phyloP scores from a whole-genome alignment of 2,888 invertebrate species.

The Epistrophe grossulariae region DNA sequence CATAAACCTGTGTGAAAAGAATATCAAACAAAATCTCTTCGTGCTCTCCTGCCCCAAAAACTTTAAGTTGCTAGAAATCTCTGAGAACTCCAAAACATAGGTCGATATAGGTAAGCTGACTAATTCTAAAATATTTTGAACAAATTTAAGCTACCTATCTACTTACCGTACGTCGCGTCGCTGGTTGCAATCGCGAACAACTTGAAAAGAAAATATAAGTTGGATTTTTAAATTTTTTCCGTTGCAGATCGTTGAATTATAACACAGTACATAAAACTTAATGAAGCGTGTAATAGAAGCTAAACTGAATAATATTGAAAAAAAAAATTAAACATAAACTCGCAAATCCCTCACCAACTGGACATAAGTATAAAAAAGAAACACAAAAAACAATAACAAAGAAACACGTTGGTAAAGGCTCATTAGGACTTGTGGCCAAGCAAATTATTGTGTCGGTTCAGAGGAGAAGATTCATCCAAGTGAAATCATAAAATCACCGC shows the following conservation, averaged over 20 bases:
- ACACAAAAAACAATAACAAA: slow-evolving; percentile 1
- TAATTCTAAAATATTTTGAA: too few species aligned
- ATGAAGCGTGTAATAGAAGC: slow-evolving; percentile 31
- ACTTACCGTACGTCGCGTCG: too few species aligned
- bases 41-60: too few species aligned
- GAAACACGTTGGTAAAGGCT: slow-evolving; percentile 52
- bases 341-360: not conserved
- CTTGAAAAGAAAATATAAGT: not conserved
- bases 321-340: slow-evolving; percentile 1
- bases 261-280: slow-evolving; percentile 28
- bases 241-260: slow-evolving; percentile 14
- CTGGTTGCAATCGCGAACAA: not conserved
- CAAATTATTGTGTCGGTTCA: slow-evolving; percentile 54
- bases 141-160: too few species aligned
- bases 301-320: not conserved
- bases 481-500: slow-evolving; percentile 72
- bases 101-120: too few species aligned
- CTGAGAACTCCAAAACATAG: too few species aligned
- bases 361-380: slow-evolving; percentile 4
- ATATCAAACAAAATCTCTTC: too few species aligned
- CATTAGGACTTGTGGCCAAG: slow-evolving; percentile 71
- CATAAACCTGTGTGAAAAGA: too few species aligned
- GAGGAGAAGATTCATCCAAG: slow-evolving; percentile 48
- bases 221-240: not conserved
- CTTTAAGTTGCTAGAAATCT: too few species aligned